Percentiles rank a stretch among this genome's conserved stretches.
Evolutionary conservation across 2,797 vertebrate genomes (phyloP).

Genomic region (Lithobates sylvaticus): DNA sequence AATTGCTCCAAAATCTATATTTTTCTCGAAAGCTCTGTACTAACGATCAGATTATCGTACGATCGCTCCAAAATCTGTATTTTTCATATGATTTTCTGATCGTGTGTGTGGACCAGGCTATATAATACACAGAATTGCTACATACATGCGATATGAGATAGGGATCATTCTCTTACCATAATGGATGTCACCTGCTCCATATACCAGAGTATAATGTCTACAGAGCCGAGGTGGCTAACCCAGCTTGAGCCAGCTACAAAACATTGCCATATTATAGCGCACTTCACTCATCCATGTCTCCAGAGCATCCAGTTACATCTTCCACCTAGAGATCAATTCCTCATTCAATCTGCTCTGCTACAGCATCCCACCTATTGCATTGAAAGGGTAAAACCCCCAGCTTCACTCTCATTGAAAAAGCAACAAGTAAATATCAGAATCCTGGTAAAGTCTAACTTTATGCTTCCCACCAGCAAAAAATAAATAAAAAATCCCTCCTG

Average conservation of each 20-base stretch:
- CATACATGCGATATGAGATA: background rate
- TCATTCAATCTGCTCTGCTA: conserved; percentile 9
- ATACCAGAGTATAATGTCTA: background rate
- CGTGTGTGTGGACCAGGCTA: background rate
- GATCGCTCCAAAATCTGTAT: too few species aligned
- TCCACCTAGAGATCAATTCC: conserved; percentile 35
- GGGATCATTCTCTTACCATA: background rate
- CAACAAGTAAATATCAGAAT: background rate
- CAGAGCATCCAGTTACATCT: conserved; percentile 35
- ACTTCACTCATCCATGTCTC: conserved; percentile 21
- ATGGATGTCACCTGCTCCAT: background rate
- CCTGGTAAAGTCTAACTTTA: background rate
- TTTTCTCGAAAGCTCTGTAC: too few species aligned
- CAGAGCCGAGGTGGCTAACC: background rate
- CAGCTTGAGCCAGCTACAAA: background rate
- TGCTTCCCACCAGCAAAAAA: background rate
- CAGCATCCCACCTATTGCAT: conserved; percentile 11
- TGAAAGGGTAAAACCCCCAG: background rate
- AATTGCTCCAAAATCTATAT: too few species aligned
- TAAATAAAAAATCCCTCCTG: background rate
- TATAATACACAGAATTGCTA: background rate
- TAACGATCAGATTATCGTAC: too few species aligned
- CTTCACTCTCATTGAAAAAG: background rate
- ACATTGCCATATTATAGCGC: conserved; percentile 4
- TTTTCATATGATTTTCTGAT: too few species aligned